These are phyloP conservation scores for Micromussa lordhowensis DNA, from an alignment of 92 coral and sea anemone genomes.

Conservation along the genomic window DNA sequence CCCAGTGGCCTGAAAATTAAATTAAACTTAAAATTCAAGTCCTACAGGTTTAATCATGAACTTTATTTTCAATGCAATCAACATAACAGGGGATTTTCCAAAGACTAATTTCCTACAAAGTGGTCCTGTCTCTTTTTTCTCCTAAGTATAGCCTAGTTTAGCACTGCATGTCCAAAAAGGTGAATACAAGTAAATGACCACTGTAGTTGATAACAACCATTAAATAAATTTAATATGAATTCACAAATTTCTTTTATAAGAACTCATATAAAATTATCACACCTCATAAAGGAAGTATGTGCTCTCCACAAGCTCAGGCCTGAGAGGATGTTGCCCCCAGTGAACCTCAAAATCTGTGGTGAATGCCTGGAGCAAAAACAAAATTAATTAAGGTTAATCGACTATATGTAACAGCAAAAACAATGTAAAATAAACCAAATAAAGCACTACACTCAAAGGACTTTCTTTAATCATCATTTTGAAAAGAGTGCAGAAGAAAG, in stretches of 20 bases:
- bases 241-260: background rate
- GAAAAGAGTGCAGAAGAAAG: too few species aligned
- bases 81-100: too few species aligned
- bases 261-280: background rate
- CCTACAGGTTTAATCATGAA: background rate
- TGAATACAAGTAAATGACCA: background rate
- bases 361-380: slow-evolving; percentile 78
- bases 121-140: too few species aligned
- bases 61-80: too few species aligned
- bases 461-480: too few species aligned
- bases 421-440: background rate
- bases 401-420: background rate
- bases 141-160: background rate
- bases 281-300: slow-evolving; percentile 97
- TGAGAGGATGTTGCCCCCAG: slow-evolving; percentile 97
- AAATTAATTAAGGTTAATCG: background rate
- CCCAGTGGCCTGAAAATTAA: slow-evolving; percentile 72
- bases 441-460: background rate
- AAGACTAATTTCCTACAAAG: too few species aligned
- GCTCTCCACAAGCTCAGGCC: slow-evolving; percentile 98
- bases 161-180: background rate
- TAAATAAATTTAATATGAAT: background rate
- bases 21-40: background rate
- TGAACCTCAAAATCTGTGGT: slow-evolving; percentile 98
- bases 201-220: background rate